A percentile compares a stretch with the other conserved stretches of the same genome.
These are phyloP conservation scores for Eubasilissa regina DNA, from an alignment of 1,140 invertebrate species.

Conservation along the genomic window DNA sequence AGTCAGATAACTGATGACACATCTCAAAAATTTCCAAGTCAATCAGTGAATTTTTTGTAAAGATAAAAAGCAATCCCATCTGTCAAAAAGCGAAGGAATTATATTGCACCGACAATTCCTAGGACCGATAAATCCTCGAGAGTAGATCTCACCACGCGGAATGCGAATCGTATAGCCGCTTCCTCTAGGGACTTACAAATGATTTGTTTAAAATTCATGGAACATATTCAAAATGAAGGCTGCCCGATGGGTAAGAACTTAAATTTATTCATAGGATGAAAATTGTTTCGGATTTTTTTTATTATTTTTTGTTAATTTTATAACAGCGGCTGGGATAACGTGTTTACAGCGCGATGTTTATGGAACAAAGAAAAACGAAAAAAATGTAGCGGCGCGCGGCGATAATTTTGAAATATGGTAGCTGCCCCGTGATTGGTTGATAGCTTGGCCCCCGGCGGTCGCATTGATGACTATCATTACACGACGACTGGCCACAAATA, in stretches of 20 bases:
- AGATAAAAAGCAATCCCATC: no score
- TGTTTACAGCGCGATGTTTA: conserved; percentile 57
- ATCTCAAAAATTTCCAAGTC: no score
- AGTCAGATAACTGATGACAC: no score
- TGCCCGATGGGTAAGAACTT: conserved; percentile 48
- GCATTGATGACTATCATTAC: conserved; percentile 61
- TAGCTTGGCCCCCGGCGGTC: conserved; percentile 58
- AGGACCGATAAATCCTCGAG: conserved; percentile 29
- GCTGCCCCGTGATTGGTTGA: conserved; percentile 59
- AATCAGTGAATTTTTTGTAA: no score
- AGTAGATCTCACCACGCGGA: conserved; percentile 16
- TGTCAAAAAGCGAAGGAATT: no score
- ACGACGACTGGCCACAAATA: conserved; percentile 57
- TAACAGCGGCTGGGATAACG: conserved; percentile 47
- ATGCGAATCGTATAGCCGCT: conserved; percentile 23
- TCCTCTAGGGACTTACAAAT: conserved; percentile 37
- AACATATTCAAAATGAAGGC: conserved; percentile 44
- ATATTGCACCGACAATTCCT: conserved; percentile 6
- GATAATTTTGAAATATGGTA: conserved; percentile 61
- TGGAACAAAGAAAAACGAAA: conserved; percentile 58
- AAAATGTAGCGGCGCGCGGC: conserved; percentile 43
- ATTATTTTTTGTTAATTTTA: conserved; percentile 51
- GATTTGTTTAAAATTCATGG: conserved; percentile 48
- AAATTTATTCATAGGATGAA: conserved; percentile 61
- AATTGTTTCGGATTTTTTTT: conserved; percentile 58